These are phyloP conservation scores for Lithobates sylvaticus DNA, from an alignment of 2,797 vertebrate genomes.

Conservation along the genomic window DNA sequence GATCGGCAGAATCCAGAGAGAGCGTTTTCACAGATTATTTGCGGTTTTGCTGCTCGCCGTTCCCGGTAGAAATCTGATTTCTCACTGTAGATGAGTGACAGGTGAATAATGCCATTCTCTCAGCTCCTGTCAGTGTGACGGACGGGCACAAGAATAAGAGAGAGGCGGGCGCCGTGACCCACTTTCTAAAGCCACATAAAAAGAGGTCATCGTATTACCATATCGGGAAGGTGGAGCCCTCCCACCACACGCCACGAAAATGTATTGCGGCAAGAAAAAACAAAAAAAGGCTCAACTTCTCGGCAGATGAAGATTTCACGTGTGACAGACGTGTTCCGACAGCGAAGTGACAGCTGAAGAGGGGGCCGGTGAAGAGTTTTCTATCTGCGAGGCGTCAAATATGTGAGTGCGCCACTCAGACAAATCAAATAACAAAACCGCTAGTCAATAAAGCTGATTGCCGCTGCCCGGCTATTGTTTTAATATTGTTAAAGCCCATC, in stretches of 20 bases:
- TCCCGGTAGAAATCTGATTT: neutral
- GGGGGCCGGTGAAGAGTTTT: conserved; percentile 55
- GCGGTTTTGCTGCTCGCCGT: too few species aligned
- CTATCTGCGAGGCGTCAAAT: neutral
- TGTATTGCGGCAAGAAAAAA: conserved; percentile 72
- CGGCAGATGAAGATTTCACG: conserved; percentile 51
- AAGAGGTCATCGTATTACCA: conserved; percentile 76
- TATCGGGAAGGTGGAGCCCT: conserved; percentile 70
- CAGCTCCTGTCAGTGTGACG: conserved; percentile 62
- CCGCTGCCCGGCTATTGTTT: neutral
- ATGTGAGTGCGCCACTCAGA: too few species aligned
- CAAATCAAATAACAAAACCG: neutral
- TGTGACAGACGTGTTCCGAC: conserved; percentile 67
- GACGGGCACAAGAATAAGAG: conserved; percentile 71
- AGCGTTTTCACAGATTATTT: too few species aligned
- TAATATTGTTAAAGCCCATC: conserved; percentile 2
- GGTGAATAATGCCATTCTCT: conserved; percentile 65
- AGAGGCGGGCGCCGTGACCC: conserved; percentile 76
- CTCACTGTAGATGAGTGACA: conserved; percentile 24
- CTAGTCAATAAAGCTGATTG: neutral
- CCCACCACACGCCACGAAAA: conserved; percentile 71
- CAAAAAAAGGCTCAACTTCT: neutral
- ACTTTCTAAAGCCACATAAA: conserved; percentile 74
- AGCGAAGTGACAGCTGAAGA: conserved; percentile 79
- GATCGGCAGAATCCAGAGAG: neutral